A percentile compares a stretch with the other conserved stretches of the same genome.
These are phyloP conservation scores for Crambe crambe DNA, from an alignment of 37 sponge, comb jelly and placozoan species.

Conservation along the genomic window DNA sequence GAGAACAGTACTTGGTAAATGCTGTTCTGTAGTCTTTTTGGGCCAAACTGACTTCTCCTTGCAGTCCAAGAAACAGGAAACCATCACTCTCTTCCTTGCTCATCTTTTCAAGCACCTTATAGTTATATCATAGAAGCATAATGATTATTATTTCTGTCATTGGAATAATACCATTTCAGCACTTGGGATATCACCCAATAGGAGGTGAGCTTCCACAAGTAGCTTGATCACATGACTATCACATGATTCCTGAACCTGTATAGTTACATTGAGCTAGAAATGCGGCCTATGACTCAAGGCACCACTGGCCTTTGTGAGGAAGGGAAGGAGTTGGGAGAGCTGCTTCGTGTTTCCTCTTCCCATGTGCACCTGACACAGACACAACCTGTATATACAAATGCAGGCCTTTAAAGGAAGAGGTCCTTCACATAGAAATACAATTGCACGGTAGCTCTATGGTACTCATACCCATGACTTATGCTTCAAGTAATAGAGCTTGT, in stretches of 20 bases:
- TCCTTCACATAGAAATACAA: too few species aligned
- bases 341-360: neutral
- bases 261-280: neutral
- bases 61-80: neutral
- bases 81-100: neutral
- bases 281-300: too few species aligned
- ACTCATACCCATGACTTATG: too few species aligned
- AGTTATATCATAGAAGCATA: neutral
- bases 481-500: too few species aligned
- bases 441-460: too few species aligned
- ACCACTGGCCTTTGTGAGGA: too few species aligned
- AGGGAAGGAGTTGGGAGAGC: neutral
- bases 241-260: slow-evolving; percentile 26
- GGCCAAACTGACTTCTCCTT: slow-evolving; percentile 22
- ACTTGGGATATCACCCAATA: neutral
- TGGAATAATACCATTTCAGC: slow-evolving; percentile 27
- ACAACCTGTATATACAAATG: neutral
- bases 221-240: slow-evolving; percentile 42
- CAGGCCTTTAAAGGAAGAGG: too few species aligned
- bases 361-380: slow-evolving; percentile 1
- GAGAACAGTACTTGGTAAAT: slow-evolving; percentile 7
- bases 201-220: slow-evolving; percentile 10
- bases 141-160: too few species aligned
- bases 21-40: slow-evolving; percentile 25
- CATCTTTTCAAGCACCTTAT: slow-evolving; percentile 8